A percentile compares a stretch with the other conserved stretches of the same genome.
These are phyloP conservation scores for Dryobota labecula DNA, from an alignment of 2,888 invertebrate species.

Conservation along the genomic window DNA sequence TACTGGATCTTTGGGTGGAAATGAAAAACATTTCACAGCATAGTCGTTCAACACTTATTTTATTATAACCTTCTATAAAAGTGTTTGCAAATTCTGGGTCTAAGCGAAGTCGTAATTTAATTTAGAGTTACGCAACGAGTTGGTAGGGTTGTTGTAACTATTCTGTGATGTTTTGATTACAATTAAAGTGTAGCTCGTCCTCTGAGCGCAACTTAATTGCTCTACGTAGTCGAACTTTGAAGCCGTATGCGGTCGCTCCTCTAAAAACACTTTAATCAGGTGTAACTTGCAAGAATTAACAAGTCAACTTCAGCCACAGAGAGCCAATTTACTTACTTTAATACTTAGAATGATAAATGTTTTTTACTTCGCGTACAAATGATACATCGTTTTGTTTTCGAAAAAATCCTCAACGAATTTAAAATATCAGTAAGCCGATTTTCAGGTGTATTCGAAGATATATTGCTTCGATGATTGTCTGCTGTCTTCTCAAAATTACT, in stretches of 20 bases:
- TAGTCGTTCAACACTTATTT: constrained; percentile 33
- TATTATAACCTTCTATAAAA: constrained; percentile 38
- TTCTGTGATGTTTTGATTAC: constrained; percentile 74
- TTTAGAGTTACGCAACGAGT: constrained; percentile 60
- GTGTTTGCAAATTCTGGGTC: constrained; percentile 56
- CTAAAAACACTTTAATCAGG: constrained; percentile 60
- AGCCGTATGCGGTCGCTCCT: constrained; percentile 45
- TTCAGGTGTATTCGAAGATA: constrained; percentile 33
- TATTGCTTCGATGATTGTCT: constrained; percentile 29
- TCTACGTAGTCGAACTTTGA: constrained; percentile 62
- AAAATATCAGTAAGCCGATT: constrained; percentile 27
- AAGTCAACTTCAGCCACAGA: constrained; percentile 27
- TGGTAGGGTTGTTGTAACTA: constrained; percentile 58
- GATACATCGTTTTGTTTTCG: constrained; percentile 23
- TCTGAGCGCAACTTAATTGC: constrained; percentile 65
- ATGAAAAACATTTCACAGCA: constrained; percentile 37
- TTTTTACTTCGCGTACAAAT: constrained; percentile 15
- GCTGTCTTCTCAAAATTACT: constrained; percentile 43
- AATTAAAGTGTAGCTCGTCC: constrained; percentile 71
- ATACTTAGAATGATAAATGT: constrained; percentile 31
- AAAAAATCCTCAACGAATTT: constrained; percentile 29
- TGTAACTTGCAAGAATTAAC: constrained; percentile 46
- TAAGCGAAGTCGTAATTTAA: constrained; percentile 63
- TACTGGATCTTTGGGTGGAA: constrained; percentile 13
- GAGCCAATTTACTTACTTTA: constrained; percentile 28